Evolutionary conservation across 1,140 invertebrate species (phyloP), one percentile per base, ranked within the genome.

Genomic region (Papilio xuthus): DNA sequence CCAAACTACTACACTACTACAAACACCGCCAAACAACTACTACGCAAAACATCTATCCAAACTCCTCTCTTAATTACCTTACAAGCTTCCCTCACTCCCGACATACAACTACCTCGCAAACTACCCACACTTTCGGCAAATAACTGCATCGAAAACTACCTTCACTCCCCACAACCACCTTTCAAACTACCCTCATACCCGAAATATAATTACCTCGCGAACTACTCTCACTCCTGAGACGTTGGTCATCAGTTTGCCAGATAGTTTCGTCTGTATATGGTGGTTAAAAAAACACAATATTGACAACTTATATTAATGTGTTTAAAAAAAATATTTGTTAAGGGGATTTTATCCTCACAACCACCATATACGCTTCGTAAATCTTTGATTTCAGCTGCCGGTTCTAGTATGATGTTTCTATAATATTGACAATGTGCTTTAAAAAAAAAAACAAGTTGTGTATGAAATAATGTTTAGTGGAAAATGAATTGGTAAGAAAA

Each of bases 401-500:
- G 81, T 78, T 81, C 82, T 81, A 81, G 60, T 82, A 80, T 82
- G 72, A 73, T 83, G 81, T 85, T 80, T 85, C 83, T 85, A 78
- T 88, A 84, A 44, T 84, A 85, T 86, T 85, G 87, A 84, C 83
- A 85, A 87, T 89, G 84, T 83, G 80, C 78, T 80, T 80, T 78
- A 80, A 79, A 81, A 79, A 84, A n/a, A 78, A 79, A 56, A 63
- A 84, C 73, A 79, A 70, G 42, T 80, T 83, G 78, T 85, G 81
- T 84, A 85, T 78, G 60, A 79, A 83, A 85, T 81, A 81, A 81
- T 84, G 73, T 86, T 86, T 87, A 84, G 80, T 88, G 89, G 86
- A 89, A 84, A 67, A 80, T 76, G 60, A 81, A 86, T 91, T 88
- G 91, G 90, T 91, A 92, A 92, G 91, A 89, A 83, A 60, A 69